phyloP scores from a whole-genome alignment of 2,113 vertebrate species.

The Paradisaea rubra region DNA sequence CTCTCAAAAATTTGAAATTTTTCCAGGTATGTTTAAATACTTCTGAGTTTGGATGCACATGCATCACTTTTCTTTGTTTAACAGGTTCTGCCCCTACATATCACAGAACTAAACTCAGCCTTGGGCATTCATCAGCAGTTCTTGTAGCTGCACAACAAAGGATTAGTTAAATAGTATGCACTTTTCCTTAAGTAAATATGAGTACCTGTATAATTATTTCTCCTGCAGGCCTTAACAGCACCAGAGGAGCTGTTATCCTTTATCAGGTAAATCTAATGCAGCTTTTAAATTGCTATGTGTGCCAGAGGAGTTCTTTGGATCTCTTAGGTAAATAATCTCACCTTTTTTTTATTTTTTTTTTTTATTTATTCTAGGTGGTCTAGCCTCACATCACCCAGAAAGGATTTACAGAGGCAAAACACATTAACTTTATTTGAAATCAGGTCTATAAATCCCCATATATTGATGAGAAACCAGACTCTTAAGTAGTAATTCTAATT shows the following conservation, averaged over 20 bases:
- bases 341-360: not conserved
- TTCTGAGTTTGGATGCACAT: not conserved
- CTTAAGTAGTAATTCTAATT: constrained; percentile 11
- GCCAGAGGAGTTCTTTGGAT: not conserved
- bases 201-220: constrained; percentile 34
- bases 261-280: constrained; percentile 25
- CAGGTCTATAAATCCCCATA: not conserved
- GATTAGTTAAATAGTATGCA: constrained; percentile 8
- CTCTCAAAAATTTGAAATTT: not conserved
- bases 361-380: not conserved
- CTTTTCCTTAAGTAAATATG: constrained; percentile 31
- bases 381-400: not conserved
- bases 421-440: constrained; percentile 1
- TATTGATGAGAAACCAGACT: not conserved
- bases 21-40: not conserved
- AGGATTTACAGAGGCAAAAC: not conserved
- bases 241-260: constrained; percentile 25
- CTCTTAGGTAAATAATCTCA: not conserved
- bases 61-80: not conserved
- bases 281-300: constrained; percentile 5
- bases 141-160: not conserved
- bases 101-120: not conserved
- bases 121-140: not conserved
- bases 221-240: constrained; percentile 19
- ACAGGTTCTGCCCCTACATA: not conserved